Evolutionary conservation across 2,113 vertebrate genomes (phyloP).

Genomic region (Oxyruncus cristatus): DNA sequence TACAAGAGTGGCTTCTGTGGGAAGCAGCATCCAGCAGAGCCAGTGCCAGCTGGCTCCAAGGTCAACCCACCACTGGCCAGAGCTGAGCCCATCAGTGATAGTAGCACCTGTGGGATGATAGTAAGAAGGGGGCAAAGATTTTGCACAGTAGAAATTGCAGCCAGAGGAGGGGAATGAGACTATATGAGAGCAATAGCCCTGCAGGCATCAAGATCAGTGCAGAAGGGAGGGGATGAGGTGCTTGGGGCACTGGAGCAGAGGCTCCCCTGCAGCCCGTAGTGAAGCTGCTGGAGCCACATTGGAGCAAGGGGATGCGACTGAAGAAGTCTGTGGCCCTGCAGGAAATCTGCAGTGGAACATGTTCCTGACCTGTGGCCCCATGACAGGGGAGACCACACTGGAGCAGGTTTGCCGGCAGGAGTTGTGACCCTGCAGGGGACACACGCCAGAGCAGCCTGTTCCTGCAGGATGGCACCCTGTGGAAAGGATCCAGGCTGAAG

Average conservation of each 20-base stretch:
- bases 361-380: not conserved
- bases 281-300: not conserved
- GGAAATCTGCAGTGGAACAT: not conserved
- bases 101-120: not conserved
- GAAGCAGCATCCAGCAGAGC: not conserved
- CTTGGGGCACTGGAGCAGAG: not conserved
- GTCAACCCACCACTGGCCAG: rapidly evolving
- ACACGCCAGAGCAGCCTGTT: not conserved
- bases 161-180: not conserved
- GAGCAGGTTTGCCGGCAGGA: not conserved
- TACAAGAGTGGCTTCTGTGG: not conserved
- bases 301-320: not conserved
- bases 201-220: not conserved
- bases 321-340: not conserved
- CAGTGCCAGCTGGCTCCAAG: rapidly evolving
- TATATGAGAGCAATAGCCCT: no score
- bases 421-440: not conserved
- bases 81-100: not conserved
- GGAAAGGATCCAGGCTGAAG: not conserved
- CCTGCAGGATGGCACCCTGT: not conserved
- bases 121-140: not conserved
- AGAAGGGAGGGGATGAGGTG: not conserved
- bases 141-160: not conserved
- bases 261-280: rapidly evolving
- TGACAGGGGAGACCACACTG: not conserved